Conservation (phyloP, 1,140 invertebrate genomes). For the Drosophila insularis region DNA sequence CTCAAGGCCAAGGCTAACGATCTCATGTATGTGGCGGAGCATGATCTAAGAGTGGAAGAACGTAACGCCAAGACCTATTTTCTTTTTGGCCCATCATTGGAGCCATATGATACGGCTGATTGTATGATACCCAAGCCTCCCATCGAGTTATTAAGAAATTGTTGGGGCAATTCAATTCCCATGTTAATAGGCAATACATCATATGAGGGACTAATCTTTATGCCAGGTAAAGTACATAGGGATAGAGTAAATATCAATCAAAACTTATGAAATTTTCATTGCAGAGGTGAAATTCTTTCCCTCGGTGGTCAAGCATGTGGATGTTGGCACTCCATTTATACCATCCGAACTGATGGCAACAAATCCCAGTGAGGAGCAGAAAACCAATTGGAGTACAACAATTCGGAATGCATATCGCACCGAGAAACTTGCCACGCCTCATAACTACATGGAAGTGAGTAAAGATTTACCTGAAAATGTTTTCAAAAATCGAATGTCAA, state of each 20-base stretch:
- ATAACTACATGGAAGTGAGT: slow-evolving; percentile 74
- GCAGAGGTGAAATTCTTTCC: slow-evolving; percentile 57
- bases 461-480: no score
- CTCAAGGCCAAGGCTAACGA: slow-evolving; percentile 82
- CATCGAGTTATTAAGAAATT: slow-evolving; percentile 69
- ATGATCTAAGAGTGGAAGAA: slow-evolving; percentile 60
- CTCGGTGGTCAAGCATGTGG: slow-evolving; percentile 50
- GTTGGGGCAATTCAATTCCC: slow-evolving; percentile 82
- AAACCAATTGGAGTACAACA: slow-evolving; percentile 42
- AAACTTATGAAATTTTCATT: not conserved
- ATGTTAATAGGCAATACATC: slow-evolving; percentile 82
- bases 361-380: slow-evolving; percentile 35
- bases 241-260: no score
- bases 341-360: slow-evolving; percentile 56
- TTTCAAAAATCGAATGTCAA: not conserved
- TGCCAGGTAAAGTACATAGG: slow-evolving; percentile 38
- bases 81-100: slow-evolving; percentile 76
- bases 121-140: slow-evolving; percentile 78
- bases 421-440: slow-evolving; percentile 50
- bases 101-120: slow-evolving; percentile 66
- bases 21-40: slow-evolving; percentile 83
- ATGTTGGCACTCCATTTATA: slow-evolving; percentile 58
- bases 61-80: slow-evolving; percentile 54
- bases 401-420: slow-evolving; percentile 61
- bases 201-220: slow-evolving; percentile 77